Evolutionary conservation across 1,140 invertebrate genomes (phyloP).

Genomic region (Berghia stephanieae): DNA sequence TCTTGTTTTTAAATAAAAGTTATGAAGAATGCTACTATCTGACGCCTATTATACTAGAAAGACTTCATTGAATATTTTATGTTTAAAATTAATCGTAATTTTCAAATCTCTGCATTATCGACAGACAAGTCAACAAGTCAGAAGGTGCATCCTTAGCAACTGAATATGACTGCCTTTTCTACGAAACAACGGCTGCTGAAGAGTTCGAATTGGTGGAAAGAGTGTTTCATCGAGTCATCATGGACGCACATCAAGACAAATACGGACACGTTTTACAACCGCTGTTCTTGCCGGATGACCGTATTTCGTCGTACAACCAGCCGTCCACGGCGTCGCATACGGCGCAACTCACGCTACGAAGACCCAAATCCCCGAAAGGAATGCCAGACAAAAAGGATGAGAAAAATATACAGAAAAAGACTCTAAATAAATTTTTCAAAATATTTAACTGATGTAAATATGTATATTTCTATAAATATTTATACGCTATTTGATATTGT

Average conservation of each 20-base stretch:
- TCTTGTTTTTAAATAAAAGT: too few relatives aligned
- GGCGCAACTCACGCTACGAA: conserved; percentile 27
- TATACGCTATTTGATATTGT: neutral
- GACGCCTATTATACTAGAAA: too few relatives aligned
- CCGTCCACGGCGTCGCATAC: neutral
- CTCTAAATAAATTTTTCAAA: conserved; percentile 64
- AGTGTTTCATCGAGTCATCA: conserved; percentile 62
- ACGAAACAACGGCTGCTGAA: conserved; percentile 66
- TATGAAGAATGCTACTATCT: too few relatives aligned
- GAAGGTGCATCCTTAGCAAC: conserved; percentile 59
- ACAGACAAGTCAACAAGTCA: conserved; percentile 63
- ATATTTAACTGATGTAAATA: conserved; percentile 57
- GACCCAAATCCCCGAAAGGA: conserved; percentile 54
- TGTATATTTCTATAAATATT: conserved; percentile 3
- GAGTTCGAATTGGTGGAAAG: conserved; percentile 63
- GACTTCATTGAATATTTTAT: too few relatives aligned
- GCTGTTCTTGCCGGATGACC: conserved; percentile 60
- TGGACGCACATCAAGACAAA: conserved; percentile 58
- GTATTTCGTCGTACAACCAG: conserved; percentile 33
- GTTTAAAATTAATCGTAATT: neutral
- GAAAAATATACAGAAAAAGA: conserved; percentile 56
- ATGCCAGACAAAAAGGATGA: conserved; percentile 52
- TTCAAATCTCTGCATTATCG: neutral
- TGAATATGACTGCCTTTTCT: conserved; percentile 62
- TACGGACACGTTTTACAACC: conserved; percentile 54